Base-by-base conservation (phyloP, 2,888 invertebrate species). In the Cerastis leucographa region DNA sequence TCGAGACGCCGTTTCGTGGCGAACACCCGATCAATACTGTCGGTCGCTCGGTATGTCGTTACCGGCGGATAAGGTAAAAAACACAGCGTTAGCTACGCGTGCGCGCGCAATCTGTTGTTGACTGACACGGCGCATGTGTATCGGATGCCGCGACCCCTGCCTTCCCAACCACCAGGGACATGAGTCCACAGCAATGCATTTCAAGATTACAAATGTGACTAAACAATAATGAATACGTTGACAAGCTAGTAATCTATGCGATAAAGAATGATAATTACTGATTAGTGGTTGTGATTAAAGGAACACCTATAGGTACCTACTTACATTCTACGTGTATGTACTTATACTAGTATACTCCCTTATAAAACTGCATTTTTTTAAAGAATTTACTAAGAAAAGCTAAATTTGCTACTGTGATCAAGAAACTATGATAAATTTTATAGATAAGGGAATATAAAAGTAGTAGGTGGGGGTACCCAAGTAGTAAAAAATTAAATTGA, bases 11-110 rank as follows among this genome's bases (percentile, higher is more conserved):
- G 91, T 94, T 91, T 90, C 94, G 91, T 92, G 94, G 92, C 94
- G 92, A 90, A 92, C 91, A 93, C 94, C 92, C 96, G 96, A 96
- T 96, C 96, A 96, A 96, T 96, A 96, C 96, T 96, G 92, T 84
- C 87, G 89, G 87, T 88, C 87, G 88, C 88, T 88, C 86, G 88
- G 90, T 92, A 89, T 91, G 87, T 91, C 83, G 88, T 78, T 88
- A 91, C 93, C 93, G 93, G 93, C 91, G 93, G 92, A 93, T 94
- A 93, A 92, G 92, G 93, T 91, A 94, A 94, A 94, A 94, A 94
- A 94, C 90, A 93, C 91, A 90, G 90, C 89, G 90, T 88, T 89
- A 86, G 91, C 89, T 90, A 93, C 92, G 93, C 94, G 91, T 95
- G 95, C 96, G 96, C 95, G 95, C 95, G 95, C 96, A 95, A 89